Evolutionary conservation across 2,888 invertebrate genomes (phyloP).

Genomic region (Tipula lateralis): DNA sequence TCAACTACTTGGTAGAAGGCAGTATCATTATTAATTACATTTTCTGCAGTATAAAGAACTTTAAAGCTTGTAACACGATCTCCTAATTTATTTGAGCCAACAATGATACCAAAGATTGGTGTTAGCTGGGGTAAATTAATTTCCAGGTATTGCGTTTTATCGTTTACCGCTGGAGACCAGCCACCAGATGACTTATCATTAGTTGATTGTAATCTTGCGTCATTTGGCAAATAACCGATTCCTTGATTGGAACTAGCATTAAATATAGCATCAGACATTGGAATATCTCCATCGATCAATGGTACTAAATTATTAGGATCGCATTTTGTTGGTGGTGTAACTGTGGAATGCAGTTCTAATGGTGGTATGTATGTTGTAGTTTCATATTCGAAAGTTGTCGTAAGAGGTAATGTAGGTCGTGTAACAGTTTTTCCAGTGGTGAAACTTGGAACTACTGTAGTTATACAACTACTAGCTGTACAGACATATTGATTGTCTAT

Average conservation of each 20-base stretch:
- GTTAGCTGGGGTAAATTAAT: conserved; percentile 60
- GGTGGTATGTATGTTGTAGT: neutral
- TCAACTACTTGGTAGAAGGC: conserved; percentile 58
- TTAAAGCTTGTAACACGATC: conserved; percentile 75
- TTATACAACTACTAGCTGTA: conserved; percentile 28
- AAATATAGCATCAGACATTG: conserved; percentile 54
- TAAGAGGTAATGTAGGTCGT: neutral
- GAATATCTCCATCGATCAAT: conserved; percentile 51
- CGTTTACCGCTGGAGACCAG: conserved; percentile 63
- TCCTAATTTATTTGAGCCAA: conserved; percentile 64
- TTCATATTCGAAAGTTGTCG: neutral
- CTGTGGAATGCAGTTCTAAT: conserved; percentile 38
- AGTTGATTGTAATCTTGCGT: conserved; percentile 50
- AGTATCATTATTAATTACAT: conserved; percentile 50
- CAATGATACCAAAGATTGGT: conserved; percentile 63
- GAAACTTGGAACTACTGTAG: conserved; percentile 26
- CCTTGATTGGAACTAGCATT: conserved; percentile 56
- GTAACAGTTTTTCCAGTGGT: neutral
- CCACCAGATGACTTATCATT: conserved; percentile 51
- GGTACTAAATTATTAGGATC: conserved; percentile 44
- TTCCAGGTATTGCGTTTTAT: conserved; percentile 65
- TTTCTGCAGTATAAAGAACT: conserved; percentile 57
- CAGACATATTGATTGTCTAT: conserved; percentile 70
- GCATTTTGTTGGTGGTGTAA: conserved; percentile 52
- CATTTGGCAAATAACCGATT: conserved; percentile 52